These are phyloP conservation scores for Crepidodera aurea DNA, from an alignment of 2,888 invertebrate species.

Conservation along the genomic window DNA sequence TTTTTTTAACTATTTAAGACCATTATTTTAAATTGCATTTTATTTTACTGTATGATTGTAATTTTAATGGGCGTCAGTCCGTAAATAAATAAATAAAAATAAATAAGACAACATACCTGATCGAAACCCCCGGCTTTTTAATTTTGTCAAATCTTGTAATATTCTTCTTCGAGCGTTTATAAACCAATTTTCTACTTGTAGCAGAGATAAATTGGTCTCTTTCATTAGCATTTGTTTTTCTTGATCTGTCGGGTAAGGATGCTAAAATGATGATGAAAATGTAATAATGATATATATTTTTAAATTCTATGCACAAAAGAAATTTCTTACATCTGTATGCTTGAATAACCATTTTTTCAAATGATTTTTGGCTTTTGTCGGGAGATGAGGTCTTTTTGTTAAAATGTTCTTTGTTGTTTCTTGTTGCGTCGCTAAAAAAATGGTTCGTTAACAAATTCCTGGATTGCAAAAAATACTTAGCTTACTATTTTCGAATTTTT, in stretches of 20 bases:
- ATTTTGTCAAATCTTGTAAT: slow-evolving; percentile 48
- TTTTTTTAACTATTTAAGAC: no score
- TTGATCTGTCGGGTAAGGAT: slow-evolving; percentile 52
- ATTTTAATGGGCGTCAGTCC: no score
- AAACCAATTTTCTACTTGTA: slow-evolving; percentile 52
- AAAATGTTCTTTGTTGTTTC: slow-evolving; percentile 34
- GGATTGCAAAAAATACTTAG: not conserved
- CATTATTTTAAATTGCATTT: no score
- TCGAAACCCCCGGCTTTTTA: slow-evolving; percentile 40
- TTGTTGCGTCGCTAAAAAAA: slow-evolving; percentile 19
- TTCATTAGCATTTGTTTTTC: slow-evolving; percentile 53
- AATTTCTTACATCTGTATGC: slow-evolving; percentile 50
- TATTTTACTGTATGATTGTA: no score
- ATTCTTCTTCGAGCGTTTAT: slow-evolving; percentile 51
- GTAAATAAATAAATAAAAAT: no score
- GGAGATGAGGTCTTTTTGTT: slow-evolving; percentile 50
- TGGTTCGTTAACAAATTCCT: no score
- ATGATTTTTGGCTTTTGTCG: slow-evolving; percentile 52
- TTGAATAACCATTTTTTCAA: slow-evolving; percentile 51
- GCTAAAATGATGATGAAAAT: slow-evolving; percentile 38
- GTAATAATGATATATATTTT: not conserved
- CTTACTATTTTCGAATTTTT: not conserved
- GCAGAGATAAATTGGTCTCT: slow-evolving; percentile 50
- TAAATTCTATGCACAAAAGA: slow-evolving; percentile 5
- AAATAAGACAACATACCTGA: no score